Conservation (phyloP, 2,113 vertebrate genomes). For the Circaetus cinerascens region DNA sequence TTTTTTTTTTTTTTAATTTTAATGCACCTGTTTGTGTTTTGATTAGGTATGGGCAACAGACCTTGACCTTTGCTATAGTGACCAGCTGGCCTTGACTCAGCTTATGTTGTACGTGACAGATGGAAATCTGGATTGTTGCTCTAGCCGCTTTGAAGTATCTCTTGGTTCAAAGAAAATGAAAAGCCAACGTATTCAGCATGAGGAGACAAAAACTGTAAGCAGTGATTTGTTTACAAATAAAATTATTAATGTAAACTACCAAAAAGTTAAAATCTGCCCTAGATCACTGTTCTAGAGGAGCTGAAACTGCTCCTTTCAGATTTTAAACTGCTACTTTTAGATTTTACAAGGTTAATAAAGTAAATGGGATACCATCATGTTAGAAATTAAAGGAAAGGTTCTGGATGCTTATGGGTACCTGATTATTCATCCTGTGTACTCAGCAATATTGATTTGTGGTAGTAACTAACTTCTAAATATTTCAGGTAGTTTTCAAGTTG, state of each 20-base stretch:
- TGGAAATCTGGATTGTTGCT: conserved; percentile 78
- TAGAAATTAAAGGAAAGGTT: not conserved
- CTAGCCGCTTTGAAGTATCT: conserved; percentile 71
- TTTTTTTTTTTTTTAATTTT: not conserved
- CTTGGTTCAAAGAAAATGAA: conserved; percentile 1
- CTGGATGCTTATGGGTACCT: not conserved
- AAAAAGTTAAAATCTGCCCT: not conserved
- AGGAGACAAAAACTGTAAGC: conserved; percentile 28
- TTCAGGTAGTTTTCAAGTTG: not conserved
- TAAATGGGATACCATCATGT: rapidly evolving
- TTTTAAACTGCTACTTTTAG: not conserved
- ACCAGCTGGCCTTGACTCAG: conserved; percentile 90
- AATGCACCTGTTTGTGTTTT: not conserved
- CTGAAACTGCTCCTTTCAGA: not conserved
- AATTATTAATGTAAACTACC: not conserved
- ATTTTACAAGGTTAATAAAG: not conserved
- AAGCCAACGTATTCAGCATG: not conserved
- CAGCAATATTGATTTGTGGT: not conserved
- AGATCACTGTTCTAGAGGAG: not conserved
- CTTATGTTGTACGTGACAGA: conserved; percentile 83
- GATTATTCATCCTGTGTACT: not conserved
- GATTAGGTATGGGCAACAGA: conserved; percentile 88
- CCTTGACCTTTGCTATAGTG: conserved; percentile 86
- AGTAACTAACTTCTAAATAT: not conserved
- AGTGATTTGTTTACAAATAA: not conserved